phyloP scores from a whole-genome alignment of 1,140 invertebrate genomes.

The Centruroides sculpturatus region DNA sequence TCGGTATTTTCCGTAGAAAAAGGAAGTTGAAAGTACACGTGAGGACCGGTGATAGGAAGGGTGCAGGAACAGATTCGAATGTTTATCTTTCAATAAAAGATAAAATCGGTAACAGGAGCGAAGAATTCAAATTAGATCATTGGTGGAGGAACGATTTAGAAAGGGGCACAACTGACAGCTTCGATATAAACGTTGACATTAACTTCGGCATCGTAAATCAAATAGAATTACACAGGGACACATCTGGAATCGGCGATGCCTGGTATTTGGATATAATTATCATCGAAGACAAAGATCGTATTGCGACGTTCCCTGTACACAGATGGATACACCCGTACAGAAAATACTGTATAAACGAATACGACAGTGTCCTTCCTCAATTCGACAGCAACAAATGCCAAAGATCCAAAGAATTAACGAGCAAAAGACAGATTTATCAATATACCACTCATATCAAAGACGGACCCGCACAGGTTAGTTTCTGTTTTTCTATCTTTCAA shows the following conservation, averaged over 20 bases:
- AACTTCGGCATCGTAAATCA: no score
- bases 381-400: neutral
- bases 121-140: no score
- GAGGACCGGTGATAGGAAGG: neutral
- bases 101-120: neutral
- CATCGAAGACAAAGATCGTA: neutral
- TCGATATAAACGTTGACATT: no score
- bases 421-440: neutral
- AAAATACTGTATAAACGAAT: neutral
- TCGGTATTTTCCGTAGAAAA: no score
- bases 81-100: neutral
- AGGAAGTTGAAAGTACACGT: neutral
- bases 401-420: neutral
- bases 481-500: neutral
- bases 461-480: neutral
- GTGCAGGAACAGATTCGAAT: neutral
- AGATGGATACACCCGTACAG: neutral
- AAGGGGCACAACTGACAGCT: no score
- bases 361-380: neutral
- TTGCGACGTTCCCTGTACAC: constrained; percentile 15
- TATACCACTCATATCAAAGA: neutral
- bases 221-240: constrained; percentile 18
- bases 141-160: no score
- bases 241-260: constrained; percentile 25
- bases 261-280: constrained; percentile 20